Percentiles rank a stretch among this genome's conserved stretches.
phyloP scores from a whole-genome alignment of 2,113 vertebrate genomes.

The Aphelocoma coerulescens region DNA sequence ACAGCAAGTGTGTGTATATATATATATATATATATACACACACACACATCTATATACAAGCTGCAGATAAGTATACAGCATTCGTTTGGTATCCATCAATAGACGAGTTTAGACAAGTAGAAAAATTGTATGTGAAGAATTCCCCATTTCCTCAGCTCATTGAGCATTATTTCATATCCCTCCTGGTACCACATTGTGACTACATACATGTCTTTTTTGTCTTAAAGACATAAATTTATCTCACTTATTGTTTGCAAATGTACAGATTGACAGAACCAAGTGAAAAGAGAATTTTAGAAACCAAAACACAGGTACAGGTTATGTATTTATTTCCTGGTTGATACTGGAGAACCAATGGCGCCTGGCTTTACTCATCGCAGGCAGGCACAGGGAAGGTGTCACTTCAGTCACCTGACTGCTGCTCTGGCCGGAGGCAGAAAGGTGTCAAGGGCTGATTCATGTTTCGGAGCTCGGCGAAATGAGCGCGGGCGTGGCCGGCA shows the following conservation, averaged over 20 bases:
- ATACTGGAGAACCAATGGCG: background rate
- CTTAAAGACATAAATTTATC: background rate
- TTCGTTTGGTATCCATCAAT: background rate
- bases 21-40: too few species aligned
- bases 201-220: background rate
- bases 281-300: background rate
- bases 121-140: background rate
- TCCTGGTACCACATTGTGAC: fast-evolving
- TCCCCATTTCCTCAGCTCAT: background rate
- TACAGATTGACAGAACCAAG: background rate
- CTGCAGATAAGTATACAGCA: background rate
- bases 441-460: fast-evolving
- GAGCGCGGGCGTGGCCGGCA: background rate
- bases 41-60: background rate
- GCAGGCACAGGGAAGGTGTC: background rate
- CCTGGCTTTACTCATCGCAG: background rate
- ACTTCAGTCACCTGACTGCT: background rate
- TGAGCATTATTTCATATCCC: background rate
- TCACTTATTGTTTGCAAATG: background rate
- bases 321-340: background rate
- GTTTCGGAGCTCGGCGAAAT: fast-evolving
- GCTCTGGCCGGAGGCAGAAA: background rate
- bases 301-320: background rate
- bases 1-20: background rate
- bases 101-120: background rate